Conservation (phyloP, 2,797 vertebrate species). For the Anguilla marmorata region DNA sequence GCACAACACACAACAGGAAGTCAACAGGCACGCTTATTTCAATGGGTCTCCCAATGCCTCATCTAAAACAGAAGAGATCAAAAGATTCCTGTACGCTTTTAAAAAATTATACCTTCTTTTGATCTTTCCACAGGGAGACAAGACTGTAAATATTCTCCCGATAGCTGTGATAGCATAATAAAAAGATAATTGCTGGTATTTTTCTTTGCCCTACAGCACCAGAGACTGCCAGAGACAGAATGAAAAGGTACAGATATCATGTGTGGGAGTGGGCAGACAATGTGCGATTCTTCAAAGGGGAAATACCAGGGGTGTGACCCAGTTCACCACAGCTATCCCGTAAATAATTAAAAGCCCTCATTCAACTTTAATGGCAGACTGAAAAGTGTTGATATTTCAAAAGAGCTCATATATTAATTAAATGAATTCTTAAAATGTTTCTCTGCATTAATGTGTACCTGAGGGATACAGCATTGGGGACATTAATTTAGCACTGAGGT, state of each 20-base stretch:
- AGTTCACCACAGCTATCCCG: conserved; percentile 58
- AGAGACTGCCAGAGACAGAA: conserved; percentile 8
- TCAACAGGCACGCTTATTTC: background rate
- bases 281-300: conserved; percentile 47
- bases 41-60: background rate
- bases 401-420: conserved; percentile 59
- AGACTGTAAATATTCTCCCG: background rate
- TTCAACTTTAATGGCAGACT: conserved; percentile 65
- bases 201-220: background rate
- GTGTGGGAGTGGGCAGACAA: conserved; percentile 22
- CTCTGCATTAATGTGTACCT: conserved; percentile 43
- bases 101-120: conserved; percentile 3
- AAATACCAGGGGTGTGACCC: conserved; percentile 55
- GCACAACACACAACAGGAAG: conserved; percentile 42
- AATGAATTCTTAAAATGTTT: conserved; percentile 45
- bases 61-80: background rate
- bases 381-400: conserved; percentile 57
- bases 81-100: background rate
- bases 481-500: background rate
- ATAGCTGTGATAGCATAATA: background rate
- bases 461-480: background rate
- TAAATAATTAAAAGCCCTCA: conserved; percentile 67
- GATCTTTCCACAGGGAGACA: background rate
- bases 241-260: background rate
- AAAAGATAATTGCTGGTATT: background rate